phyloP scores from a whole-genome alignment of 2,113 vertebrate genomes.

The Pygathrix nemaeus region DNA sequence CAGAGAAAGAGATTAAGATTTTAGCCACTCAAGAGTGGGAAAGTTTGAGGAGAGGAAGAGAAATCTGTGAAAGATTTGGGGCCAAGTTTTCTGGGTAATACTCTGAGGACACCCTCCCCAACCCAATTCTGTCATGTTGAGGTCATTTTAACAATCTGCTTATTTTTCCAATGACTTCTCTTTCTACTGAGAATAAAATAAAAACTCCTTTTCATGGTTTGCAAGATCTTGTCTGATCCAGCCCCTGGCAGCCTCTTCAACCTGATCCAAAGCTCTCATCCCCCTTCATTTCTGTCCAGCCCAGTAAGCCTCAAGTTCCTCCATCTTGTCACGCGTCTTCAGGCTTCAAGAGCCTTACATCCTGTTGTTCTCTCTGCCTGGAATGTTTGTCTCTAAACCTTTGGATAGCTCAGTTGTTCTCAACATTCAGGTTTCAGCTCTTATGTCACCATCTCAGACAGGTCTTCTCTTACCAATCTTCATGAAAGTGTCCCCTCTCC shows the following conservation, averaged over 20 bases:
- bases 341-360: not conserved
- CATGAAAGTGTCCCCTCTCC: not conserved
- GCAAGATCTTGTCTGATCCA: not conserved
- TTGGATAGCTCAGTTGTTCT: not conserved
- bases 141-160: not conserved
- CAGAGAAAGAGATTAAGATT: not conserved
- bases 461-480: not conserved
- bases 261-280: not conserved
- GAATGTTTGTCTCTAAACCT: not conserved
- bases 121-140: conserved; percentile 26
- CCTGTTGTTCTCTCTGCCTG: not conserved
- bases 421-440: not conserved
- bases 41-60: not conserved
- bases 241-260: not conserved
- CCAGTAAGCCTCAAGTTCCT: not conserved
- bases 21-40: not conserved
- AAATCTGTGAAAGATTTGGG: not conserved
- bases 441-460: not conserved
- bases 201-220: not conserved
- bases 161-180: not conserved
- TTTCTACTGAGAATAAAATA: conserved; percentile 28
- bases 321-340: not conserved
- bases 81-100: not conserved
- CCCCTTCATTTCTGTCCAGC: not conserved
- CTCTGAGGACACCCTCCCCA: not conserved